Evolutionary conservation across 2,113 vertebrate species (phyloP), one percentile per base, ranked within the genome.

Genomic region (Varanus salvator): DNA sequence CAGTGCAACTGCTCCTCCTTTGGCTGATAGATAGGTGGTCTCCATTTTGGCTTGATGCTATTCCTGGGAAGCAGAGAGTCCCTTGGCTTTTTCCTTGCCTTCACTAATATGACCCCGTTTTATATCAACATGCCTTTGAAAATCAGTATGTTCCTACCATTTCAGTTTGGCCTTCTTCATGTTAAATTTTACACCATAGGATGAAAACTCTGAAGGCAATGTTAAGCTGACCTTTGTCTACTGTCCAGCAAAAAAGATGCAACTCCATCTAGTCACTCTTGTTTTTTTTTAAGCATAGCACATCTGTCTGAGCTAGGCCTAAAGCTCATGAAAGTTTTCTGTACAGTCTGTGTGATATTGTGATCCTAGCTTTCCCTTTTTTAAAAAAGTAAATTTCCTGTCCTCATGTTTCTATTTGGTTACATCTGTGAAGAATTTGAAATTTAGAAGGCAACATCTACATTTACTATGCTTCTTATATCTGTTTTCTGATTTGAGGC

Each of bases 81-180:
- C 44, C 38, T 8, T 44, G 38, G 25, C 29, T 71, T 71, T 71
- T 71, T 71, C 29, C 29, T 44, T 29, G 19, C 82, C 23, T 76
- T 48, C 69, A 1, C 17, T 54, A 54, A 12, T 54, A 7, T 8
- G 6, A 8, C 11, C 54, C 11, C 6, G 4, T 54, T 87, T 74
- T 84, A 54, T 52, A 57, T 80, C 76, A 93, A 38, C 27, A 48
- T 88, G 52, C 19, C 54, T 81, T 23, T 77, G 29, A 91, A 93
- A 83, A 91, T 2, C 31, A 44, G 57, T 29, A 12, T 76, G 23
- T 90, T 88, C 85, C 44, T 85, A 14, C 64, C 83, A 89, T 78
- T 4, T 68, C 87, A 89, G 1, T 75, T 89, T 52, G n/a, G 8
- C 86, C 75, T 74, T 80, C 80, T 84, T 81, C 17, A 17, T 54